A percentile compares a stretch with the other conserved stretches of the same genome.
Evolutionary conservation across 2,888 invertebrate genomes (phyloP).

Genomic region (Acrocera orbiculus): DNA sequence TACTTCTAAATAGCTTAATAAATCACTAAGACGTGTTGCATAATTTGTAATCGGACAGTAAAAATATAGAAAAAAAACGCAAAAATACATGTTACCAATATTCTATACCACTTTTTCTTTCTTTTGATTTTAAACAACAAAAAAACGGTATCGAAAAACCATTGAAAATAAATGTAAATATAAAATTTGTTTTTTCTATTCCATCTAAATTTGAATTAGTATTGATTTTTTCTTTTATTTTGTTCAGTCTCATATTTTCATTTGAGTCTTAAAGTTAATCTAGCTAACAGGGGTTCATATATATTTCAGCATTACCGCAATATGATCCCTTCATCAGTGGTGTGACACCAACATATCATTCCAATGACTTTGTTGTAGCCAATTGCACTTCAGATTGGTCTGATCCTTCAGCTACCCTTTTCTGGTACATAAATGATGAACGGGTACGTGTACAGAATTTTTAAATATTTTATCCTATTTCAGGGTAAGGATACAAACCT

Average conservation of each 20-base stretch:
- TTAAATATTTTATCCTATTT: constrained; percentile 5
- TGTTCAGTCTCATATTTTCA: no score
- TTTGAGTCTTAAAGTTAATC: no score
- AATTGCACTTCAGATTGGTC: constrained; percentile 31
- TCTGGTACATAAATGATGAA: constrained; percentile 31
- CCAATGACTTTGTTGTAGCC: constrained; percentile 29
- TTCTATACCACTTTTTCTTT: not conserved
- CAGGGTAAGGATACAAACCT: not conserved
- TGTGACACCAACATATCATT: constrained; percentile 26
- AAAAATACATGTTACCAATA: not conserved
- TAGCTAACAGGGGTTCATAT: no score
- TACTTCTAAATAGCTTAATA: constrained; percentile 10
- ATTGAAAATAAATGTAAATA: no score
- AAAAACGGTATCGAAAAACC: no score
- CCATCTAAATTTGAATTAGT: no score
- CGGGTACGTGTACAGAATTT: constrained; percentile 20
- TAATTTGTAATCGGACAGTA: not conserved
- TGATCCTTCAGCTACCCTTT: constrained; percentile 26
- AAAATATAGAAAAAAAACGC: not conserved
- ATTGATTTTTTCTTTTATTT: no score
- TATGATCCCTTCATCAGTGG: constrained; percentile 29
- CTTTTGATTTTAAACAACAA: not conserved
- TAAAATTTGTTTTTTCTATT: no score
- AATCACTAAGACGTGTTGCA: constrained; percentile 9
- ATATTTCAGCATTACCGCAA: constrained; percentile 26